Conservation (phyloP, 2,113 vertebrate genomes). For the Cromileptes altivelis region DNA sequence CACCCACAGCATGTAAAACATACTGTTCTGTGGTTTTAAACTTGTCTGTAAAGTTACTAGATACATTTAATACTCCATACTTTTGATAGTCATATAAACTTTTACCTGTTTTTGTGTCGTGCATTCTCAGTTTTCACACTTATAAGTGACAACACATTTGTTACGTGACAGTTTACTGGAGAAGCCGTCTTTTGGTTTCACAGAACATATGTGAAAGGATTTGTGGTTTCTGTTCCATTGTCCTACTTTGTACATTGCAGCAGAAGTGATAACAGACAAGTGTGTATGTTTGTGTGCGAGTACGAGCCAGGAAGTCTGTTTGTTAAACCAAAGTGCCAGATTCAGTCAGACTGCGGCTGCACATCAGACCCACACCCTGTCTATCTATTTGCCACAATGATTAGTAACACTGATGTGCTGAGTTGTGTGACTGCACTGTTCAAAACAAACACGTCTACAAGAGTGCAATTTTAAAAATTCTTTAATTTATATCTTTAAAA, state of each 20-base stretch:
- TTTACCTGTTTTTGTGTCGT: neutral
- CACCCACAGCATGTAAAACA: too few species aligned
- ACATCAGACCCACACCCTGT: neutral
- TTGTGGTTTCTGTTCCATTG: neutral
- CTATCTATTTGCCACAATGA: neutral
- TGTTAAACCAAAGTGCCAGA: neutral
- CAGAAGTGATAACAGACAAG: neutral
- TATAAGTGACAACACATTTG: neutral
- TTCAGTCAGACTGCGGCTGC: neutral
- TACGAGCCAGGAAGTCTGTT: conserved; percentile 13
- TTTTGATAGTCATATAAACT: neutral
- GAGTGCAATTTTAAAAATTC: conserved; percentile 28
- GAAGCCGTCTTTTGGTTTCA: neutral
- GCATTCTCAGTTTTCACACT: neutral
- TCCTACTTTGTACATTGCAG: neutral
- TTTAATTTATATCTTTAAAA: conserved; percentile 47
- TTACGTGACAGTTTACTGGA: neutral
- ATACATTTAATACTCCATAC: too few species aligned
- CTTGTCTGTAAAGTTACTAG: too few species aligned
- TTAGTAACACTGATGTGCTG: neutral
- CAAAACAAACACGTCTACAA: neutral
- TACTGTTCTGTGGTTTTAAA: neutral
- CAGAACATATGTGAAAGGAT: neutral
- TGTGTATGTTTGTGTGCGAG: too few species aligned
- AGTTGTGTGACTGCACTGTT: neutral